These are phyloP conservation scores for Ricordea florida DNA, from an alignment of 92 coral and sea anemone genomes.

Conservation along the genomic window DNA sequence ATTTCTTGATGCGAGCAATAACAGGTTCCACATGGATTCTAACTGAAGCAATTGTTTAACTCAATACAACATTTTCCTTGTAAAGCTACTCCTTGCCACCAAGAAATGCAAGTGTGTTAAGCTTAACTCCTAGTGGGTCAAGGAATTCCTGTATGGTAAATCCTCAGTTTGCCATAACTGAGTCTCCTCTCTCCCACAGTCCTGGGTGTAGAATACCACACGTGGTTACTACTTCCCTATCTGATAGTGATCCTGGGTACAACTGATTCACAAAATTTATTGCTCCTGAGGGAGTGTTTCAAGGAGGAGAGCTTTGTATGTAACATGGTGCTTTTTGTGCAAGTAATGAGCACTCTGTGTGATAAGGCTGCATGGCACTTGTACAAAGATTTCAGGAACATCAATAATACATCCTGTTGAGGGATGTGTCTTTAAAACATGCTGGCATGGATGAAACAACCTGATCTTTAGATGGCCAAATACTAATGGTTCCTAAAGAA, in stretches of 20 bases:
- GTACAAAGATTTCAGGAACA: slow-evolving; percentile 35
- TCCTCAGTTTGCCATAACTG: slow-evolving; percentile 55
- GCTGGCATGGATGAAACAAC: slow-evolving; percentile 31
- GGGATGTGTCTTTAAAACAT: slow-evolving; percentile 39
- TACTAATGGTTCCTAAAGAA: slow-evolving; percentile 38
- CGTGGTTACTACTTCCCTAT: slow-evolving; percentile 46
- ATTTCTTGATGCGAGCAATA: slow-evolving; percentile 33
- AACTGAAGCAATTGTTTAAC: slow-evolving; percentile 24
- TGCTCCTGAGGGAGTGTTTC: slow-evolving; percentile 45
- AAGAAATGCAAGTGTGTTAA: slow-evolving; percentile 27
- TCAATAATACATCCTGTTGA: slow-evolving; percentile 52
- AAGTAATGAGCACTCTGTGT: slow-evolving; percentile 28
- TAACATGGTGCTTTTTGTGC: slow-evolving; percentile 39
- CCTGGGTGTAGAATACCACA: slow-evolving; percentile 40
- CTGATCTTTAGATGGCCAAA: slow-evolving; percentile 50
- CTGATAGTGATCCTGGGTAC: slow-evolving; percentile 50
- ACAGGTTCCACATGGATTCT: slow-evolving; percentile 31
- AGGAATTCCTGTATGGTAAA: slow-evolving; percentile 49
- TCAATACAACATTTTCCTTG: slow-evolving; percentile 14
- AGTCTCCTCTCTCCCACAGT: slow-evolving; percentile 22
- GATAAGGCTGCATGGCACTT: slow-evolving; percentile 13
- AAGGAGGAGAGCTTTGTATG: slow-evolving; percentile 52
- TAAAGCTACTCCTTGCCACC: slow-evolving; percentile 7
- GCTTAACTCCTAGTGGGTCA: slow-evolving; percentile 34
- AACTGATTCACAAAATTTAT: slow-evolving; percentile 21